These are phyloP conservation scores for Clusia tigrina DNA, from an alignment of 2,888 invertebrate species.

Conservation along the genomic window DNA sequence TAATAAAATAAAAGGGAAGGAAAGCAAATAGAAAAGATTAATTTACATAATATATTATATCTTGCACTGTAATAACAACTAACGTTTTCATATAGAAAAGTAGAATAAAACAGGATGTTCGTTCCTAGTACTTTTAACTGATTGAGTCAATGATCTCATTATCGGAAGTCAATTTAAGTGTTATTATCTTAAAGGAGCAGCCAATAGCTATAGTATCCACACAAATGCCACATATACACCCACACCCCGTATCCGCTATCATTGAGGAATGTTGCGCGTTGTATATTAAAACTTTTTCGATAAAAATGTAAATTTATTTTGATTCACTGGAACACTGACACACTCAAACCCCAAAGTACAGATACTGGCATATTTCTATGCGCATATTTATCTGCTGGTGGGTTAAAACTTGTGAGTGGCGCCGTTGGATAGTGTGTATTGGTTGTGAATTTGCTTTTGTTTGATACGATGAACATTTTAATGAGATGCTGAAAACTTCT, in stretches of 20 bases:
- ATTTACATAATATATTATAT: conserved; percentile 8
- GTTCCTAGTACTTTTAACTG: background rate
- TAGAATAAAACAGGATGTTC: background rate
- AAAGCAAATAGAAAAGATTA: background rate
- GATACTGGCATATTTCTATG: no score
- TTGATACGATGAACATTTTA: no score
- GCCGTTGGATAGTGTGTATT: no score
- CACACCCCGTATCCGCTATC: background rate
- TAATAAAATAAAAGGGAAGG: background rate
- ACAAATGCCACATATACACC: background rate
- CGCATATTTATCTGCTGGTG: no score
- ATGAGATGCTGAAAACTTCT: no score
- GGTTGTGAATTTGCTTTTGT: no score
- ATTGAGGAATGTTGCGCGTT: background rate
- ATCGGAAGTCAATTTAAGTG: background rate
- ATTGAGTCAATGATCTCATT: background rate
- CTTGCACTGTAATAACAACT: no score
- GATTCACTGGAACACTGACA: background rate
- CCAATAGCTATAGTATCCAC: background rate
- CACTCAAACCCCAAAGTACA: background rate
- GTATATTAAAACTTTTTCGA: conserved; percentile 48
- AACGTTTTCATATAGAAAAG: no score
- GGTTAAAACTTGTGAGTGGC: no score
- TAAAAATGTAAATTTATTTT: conserved; percentile 57
- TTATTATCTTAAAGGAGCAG: background rate